Evolutionary conservation across 1,140 invertebrate species (phyloP), one percentile per base, ranked within the genome.

Genomic region (Diorhabda elongata): DNA sequence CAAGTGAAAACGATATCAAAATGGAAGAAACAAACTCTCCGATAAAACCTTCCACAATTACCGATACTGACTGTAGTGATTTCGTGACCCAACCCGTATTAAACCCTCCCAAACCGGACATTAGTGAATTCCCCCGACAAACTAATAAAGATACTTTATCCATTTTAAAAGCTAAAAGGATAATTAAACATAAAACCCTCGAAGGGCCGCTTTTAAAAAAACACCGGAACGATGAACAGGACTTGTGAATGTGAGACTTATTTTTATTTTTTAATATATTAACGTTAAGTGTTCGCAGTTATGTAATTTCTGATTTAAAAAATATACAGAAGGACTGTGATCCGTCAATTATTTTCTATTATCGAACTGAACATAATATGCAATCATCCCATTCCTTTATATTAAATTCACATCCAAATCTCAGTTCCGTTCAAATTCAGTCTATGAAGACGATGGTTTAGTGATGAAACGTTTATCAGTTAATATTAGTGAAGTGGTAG

Each of bases 151-250:
- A 79, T 44, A 77, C 80, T 56, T 70, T 81, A 64, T 79, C 75
- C 41, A 79, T 79, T 69, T 73, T 81, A 60, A 80, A 80, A 72
- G 72, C 80, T 4, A 81, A 81, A 70, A 70, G 78, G 42, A 80
- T 80, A 61, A 68, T 72, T 57, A 72, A 75, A 64, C 76, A 76
- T 70, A 80, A 79, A 72, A 67, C 47, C 42, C n/a, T 26, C 3
- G 72, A 71, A 6, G 67, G 57, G 7, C 65, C 72, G 1, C 64
- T 61, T 43, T n/a, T 63, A 4, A 73, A 73, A 61, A 73, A 73
- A 60, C 43, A 7, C 9, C 7, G 41, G 43, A 11, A 42, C 8
- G 44, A 59, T 42, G 8, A 56, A 7, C 8, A n/a, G 45, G 44
- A 64, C 7, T 56, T 41, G 52, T 42, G 47, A 6, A n/a, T 64